These are phyloP conservation scores for Drosophila hawaiiensis DNA, from an alignment of 2,888 invertebrate species.

Conservation along the genomic window DNA sequence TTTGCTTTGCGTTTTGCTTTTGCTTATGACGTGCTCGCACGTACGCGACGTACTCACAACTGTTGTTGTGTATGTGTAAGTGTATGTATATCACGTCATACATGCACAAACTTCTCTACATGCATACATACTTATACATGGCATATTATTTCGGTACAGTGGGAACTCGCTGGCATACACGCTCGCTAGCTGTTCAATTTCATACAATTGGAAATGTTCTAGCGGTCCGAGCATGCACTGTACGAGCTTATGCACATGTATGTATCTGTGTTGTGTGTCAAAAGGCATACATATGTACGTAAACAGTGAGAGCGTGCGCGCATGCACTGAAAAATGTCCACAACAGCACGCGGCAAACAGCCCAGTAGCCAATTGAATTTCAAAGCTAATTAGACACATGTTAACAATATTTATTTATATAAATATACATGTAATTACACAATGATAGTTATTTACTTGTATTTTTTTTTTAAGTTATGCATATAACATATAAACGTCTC, in stretches of 20 bases:
- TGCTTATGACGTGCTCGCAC: conserved; percentile 77
- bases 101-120: conserved; percentile 19
- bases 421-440: not conserved
- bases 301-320: conserved; percentile 50
- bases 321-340: conserved; percentile 65
- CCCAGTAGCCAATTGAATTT: conserved; percentile 51
- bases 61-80: conserved; percentile 49
- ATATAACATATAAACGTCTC: not conserved
- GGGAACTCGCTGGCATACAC: conserved; percentile 14
- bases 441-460: not conserved
- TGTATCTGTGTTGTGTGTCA: conserved; percentile 7
- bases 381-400: not conserved
- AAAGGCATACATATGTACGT: conserved; percentile 21
- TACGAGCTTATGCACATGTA: conserved; percentile 29
- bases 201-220: conserved; percentile 12
- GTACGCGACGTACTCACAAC: conserved; percentile 58
- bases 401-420: not conserved
- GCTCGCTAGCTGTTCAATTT: not conserved
- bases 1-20: conserved; percentile 63
- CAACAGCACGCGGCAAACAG: conserved; percentile 42
- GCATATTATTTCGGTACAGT: conserved; percentile 21
- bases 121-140: conserved; percentile 13
- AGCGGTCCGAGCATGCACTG: conserved; percentile 32
- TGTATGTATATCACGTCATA: conserved; percentile 44
- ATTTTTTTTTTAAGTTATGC: not conserved